Conservation (phyloP, 2,888 invertebrate species). For the Autographa gamma region DNA sequence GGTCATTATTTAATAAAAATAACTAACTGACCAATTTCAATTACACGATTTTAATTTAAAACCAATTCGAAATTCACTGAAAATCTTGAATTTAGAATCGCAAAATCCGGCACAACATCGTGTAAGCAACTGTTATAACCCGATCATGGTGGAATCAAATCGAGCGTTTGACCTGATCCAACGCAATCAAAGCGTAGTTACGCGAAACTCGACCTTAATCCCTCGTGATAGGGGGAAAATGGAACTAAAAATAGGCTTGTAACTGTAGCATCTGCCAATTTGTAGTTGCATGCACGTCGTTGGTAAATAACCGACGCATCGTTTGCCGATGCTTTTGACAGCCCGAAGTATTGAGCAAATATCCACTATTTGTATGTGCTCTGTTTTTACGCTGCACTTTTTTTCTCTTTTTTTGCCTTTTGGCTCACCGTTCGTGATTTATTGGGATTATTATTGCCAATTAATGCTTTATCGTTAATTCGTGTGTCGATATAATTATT, state of each 20-base stretch:
- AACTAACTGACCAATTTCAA: neutral
- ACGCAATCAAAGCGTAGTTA: conserved; percentile 15
- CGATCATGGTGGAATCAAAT: conserved; percentile 72
- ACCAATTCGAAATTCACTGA: neutral
- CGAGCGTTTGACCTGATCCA: conserved; percentile 65
- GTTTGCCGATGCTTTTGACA: conserved; percentile 84
- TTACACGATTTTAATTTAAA: conserved; percentile 1
- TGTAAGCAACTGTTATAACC: conserved; percentile 64
- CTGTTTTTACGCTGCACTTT: conserved; percentile 61
- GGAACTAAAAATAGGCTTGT: conserved; percentile 47
- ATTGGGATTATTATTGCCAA: conserved; percentile 37
- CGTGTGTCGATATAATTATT: neutral
- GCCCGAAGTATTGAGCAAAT: conserved; percentile 77
- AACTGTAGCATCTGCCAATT: conserved; percentile 72
- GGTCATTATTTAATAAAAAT: too few species aligned
- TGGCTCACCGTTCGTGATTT: conserved; percentile 18
- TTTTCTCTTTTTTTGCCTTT: conserved; percentile 25
- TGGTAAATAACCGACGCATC: conserved; percentile 78
- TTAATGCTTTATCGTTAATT: conserved; percentile 15
- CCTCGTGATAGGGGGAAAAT: conserved; percentile 25
- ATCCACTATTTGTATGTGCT: conserved; percentile 72
- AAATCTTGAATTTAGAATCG: conserved; percentile 11
- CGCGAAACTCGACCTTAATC: conserved; percentile 50
- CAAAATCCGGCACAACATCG: conserved; percentile 48
- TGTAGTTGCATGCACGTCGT: conserved; percentile 74